A percentile compares a stretch with the other conserved stretches of the same genome.
phyloP scores from a whole-genome alignment of 2,113 vertebrate species.

The Polypterus bichir region DNA sequence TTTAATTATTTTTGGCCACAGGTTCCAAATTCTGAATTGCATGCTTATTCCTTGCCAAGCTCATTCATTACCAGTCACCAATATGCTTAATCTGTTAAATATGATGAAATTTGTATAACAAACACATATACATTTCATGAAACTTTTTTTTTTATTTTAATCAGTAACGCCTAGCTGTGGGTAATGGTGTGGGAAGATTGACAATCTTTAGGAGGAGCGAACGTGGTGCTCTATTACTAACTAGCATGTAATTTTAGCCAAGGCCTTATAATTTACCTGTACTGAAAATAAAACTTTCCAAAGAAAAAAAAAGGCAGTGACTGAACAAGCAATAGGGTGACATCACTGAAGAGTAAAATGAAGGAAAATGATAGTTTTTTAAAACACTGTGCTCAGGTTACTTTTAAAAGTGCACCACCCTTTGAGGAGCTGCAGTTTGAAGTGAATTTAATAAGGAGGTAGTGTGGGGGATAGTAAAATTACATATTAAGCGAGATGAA shows the following conservation, averaged over 20 bases:
- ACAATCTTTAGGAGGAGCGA: conserved; percentile 3
- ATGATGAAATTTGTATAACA: background rate
- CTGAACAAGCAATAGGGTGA: conserved; percentile 25
- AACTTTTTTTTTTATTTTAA: background rate
- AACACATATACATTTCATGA: background rate
- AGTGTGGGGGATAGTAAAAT: background rate
- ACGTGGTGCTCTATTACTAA: fast-evolving
- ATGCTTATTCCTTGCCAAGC: too few species aligned
- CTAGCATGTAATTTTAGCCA: background rate
- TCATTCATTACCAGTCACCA: too few species aligned
- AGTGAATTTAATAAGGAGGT: background rate
- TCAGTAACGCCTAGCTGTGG: background rate
- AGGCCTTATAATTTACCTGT: conserved; percentile 15
- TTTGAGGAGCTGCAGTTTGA: conserved; percentile 10
- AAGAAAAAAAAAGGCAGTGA: conserved; percentile 18
- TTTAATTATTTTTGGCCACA: too few species aligned
- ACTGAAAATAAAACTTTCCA: conserved; percentile 23
- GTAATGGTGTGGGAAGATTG: conserved; percentile 12
- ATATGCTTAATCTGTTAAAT: too few species aligned
- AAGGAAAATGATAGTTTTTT: conserved; percentile 20
- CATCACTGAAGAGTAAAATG: conserved; percentile 24
- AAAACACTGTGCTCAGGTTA: conserved; percentile 18
- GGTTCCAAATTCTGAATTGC: too few species aligned
- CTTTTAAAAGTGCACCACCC: conserved; percentile 8
- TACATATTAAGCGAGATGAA: too few species aligned